Percentiles rank a stretch among this genome's conserved stretches.
These are phyloP conservation scores for Cercopithecus mitis DNA, from an alignment of 2,797 vertebrate genomes.

Conservation along the genomic window DNA sequence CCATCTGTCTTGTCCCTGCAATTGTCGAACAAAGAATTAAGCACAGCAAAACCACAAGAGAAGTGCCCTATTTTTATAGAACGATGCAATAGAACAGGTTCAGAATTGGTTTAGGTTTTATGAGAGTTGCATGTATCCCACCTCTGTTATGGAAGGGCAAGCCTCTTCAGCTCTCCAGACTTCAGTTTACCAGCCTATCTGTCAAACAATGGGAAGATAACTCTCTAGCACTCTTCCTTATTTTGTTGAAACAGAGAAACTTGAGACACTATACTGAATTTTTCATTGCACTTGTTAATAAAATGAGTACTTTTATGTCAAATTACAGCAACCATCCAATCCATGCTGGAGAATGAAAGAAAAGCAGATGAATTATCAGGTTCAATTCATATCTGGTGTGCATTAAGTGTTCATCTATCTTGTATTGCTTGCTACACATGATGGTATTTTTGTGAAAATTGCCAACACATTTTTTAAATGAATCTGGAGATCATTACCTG, in stretches of 20 bases:
- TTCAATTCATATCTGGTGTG: not conserved
- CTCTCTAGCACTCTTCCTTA: not conserved
- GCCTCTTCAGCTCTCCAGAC: not conserved
- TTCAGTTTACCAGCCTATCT: not conserved
- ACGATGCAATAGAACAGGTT: not conserved
- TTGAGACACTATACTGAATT: not conserved
- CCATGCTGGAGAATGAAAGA: not conserved
- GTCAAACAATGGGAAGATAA: not conserved
- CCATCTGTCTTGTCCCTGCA: not conserved
- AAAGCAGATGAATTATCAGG: not conserved
- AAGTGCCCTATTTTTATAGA: not conserved
- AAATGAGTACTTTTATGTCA: not conserved
- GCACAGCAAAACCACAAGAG: not conserved
- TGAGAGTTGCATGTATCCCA: not conserved
- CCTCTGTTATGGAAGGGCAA: not conserved
- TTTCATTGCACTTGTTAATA: not conserved
- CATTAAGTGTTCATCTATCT: not conserved
- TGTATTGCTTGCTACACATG: not conserved
- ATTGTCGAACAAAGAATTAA: constrained; percentile 19
- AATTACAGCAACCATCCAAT: constrained; percentile 7
- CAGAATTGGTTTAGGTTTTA: not conserved
- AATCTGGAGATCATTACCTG: not conserved
- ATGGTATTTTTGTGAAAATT: constrained; percentile 30
- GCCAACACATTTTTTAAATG: not conserved
- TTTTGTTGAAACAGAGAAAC: constrained; percentile 20